Conservation (phyloP, 2,797 vertebrate genomes). For the Lateolabrax maculatus region DNA sequence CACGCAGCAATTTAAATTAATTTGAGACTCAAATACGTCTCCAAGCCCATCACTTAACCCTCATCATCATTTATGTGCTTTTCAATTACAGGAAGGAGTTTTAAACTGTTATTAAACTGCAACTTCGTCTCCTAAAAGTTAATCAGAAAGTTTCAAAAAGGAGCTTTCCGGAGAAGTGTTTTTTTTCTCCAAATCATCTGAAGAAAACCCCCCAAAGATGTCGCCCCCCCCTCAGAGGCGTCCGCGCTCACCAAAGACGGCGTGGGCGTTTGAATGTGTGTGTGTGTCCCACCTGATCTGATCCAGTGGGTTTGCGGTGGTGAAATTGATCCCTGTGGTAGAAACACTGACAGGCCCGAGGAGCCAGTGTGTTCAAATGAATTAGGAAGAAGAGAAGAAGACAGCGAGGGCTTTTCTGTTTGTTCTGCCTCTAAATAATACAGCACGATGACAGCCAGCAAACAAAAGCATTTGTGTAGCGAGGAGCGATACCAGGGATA, state of each 20-base stretch:
- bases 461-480: constrained; percentile 74
- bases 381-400: constrained; percentile 65
- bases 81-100: constrained; percentile 59
- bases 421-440: constrained; percentile 80
- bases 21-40: constrained; percentile 71
- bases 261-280: constrained; percentile 29
- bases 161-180: neutral
- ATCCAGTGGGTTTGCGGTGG: constrained; percentile 59
- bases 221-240: constrained; percentile 33
- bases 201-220: constrained; percentile 15
- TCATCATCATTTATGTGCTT: constrained; percentile 50
- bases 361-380: constrained; percentile 56
- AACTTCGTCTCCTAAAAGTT: constrained; percentile 45
- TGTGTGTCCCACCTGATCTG: constrained; percentile 61
- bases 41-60: constrained; percentile 69
- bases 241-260: constrained; percentile 10
- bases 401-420: constrained; percentile 59
- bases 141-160: constrained; percentile 39
- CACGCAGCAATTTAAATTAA: constrained; percentile 71
- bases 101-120: constrained; percentile 57
- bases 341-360: constrained; percentile 63
- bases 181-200: neutral
- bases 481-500: constrained; percentile 39
- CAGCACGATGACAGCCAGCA: constrained; percentile 66
- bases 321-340: constrained; percentile 74